Conservation (phyloP, 2,888 invertebrate genomes). For the Augiades crinisus region DNA sequence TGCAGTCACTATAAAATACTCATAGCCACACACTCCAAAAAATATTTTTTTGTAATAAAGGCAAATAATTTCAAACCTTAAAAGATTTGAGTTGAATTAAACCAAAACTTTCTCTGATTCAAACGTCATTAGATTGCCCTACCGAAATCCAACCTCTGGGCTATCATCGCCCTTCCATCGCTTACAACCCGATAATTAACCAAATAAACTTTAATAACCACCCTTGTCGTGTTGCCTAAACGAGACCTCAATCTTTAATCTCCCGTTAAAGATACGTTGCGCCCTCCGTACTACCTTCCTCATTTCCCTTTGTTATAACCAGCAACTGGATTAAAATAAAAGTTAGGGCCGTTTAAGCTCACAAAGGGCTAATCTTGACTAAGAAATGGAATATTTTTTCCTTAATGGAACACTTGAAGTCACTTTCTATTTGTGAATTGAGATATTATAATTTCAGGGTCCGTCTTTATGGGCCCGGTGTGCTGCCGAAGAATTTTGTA, state of each 20-base stretch:
- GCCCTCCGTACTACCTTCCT: neutral
- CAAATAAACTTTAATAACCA: too few relatives aligned
- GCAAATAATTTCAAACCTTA: too few relatives aligned
- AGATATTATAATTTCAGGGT: conserved; percentile 21
- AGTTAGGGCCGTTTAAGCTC: conserved; percentile 22
- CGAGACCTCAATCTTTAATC: neutral
- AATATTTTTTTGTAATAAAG: too few relatives aligned
- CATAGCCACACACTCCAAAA: too few relatives aligned
- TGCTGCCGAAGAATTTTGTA: neutral
- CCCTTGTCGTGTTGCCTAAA: too few relatives aligned
- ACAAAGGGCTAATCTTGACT: conserved; percentile 27
- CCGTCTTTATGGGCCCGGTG: neutral
- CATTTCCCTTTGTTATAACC: conserved; percentile 23
- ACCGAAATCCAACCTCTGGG: too few relatives aligned
- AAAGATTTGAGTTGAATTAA: too few relatives aligned
- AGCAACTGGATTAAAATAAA: conserved; percentile 29
- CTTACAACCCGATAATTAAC: too few relatives aligned
- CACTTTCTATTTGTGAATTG: conserved; percentile 14
- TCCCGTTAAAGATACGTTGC: neutral
- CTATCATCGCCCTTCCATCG: too few relatives aligned
- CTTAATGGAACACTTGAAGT: conserved; percentile 31
- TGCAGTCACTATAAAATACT: too few relatives aligned
- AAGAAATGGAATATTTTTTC: conserved; percentile 25
- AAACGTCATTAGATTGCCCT: too few relatives aligned
- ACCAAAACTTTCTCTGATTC: too few relatives aligned